phyloP scores from a whole-genome alignment of 92 coral and sea anemone genomes.

The Bergia sp. region DNA sequence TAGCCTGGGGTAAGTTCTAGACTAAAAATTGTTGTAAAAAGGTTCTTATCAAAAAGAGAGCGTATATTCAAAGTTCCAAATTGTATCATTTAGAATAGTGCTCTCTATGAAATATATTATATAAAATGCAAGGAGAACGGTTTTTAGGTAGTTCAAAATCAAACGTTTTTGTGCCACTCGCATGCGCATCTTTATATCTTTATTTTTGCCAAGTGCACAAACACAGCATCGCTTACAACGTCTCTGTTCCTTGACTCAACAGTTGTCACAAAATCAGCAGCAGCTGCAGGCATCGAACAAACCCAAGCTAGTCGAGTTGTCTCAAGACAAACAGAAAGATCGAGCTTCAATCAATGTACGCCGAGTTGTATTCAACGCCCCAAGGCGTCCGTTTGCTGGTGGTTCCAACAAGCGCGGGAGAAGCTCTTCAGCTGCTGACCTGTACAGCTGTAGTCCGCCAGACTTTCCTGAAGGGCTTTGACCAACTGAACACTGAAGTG shows the following conservation, averaged over 20 bases:
- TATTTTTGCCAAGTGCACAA: too few relatives aligned
- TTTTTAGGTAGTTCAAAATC: neutral
- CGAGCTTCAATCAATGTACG: conserved; percentile 20
- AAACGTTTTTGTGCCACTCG: too few relatives aligned
- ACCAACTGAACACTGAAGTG: neutral
- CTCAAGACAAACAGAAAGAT: conserved; percentile 4
- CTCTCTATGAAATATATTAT: too few relatives aligned
- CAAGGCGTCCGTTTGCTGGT: conserved; percentile 31
- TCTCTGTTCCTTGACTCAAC: neutral
- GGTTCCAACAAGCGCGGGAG: conserved; percentile 28
- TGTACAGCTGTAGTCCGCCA: conserved; percentile 36
- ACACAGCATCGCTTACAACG: neutral
- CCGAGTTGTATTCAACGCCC: conserved; percentile 32
- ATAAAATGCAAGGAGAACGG: too few relatives aligned
- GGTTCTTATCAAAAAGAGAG: too few relatives aligned
- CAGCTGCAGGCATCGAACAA: neutral
- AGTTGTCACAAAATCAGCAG: conserved; percentile 9
- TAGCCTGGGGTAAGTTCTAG: too few relatives aligned
- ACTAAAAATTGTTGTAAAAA: too few relatives aligned
- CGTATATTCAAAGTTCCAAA: too few relatives aligned
- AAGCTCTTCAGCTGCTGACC: conserved; percentile 9
- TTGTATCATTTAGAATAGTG: too few relatives aligned
- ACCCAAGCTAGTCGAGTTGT: conserved; percentile 1
- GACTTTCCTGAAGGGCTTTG: conserved; percentile 40
- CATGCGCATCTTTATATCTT: too few relatives aligned